phyloP scores from a whole-genome alignment of 2,888 invertebrate species.

The Elmis aenea region DNA sequence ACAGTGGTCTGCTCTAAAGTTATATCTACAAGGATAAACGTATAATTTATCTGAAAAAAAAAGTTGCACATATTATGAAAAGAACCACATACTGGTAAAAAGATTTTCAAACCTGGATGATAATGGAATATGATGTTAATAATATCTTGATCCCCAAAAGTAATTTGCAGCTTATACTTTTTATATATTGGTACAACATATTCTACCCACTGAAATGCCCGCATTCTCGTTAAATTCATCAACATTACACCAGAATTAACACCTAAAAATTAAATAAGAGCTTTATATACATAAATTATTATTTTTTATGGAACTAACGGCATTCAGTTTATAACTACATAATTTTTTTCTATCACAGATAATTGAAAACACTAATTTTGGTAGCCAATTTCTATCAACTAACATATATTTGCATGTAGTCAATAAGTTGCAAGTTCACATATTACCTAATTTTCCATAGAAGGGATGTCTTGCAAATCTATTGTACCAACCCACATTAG shows the following conservation, averaged over 20 bases:
- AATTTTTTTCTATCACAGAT: no score
- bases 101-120: constrained; percentile 68
- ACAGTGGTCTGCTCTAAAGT: constrained; percentile 93
- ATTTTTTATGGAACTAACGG: background rate
- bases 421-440: no score
- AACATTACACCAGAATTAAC: constrained; percentile 97
- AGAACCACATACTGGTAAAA: constrained; percentile 4
- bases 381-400: no score
- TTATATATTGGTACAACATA: constrained; percentile 80
- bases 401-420: background rate
- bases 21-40: constrained; percentile 79
- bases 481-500: constrained; percentile 93
- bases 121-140: constrained; percentile 87
- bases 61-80: constrained; percentile 4
- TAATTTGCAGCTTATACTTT: constrained; percentile 79
- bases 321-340: background rate
- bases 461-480: constrained; percentile 93
- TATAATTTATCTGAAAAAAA: constrained; percentile 63
- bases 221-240: constrained; percentile 92
- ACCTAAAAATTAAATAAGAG: constrained; percentile 51
- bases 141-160: constrained; percentile 98
- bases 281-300: no score
- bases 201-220: constrained; percentile 78
- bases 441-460: constrained; percentile 73
- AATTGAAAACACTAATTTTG: no score